Conservation (phyloP, 2,797 vertebrate genomes). For the Cryptoblepharus egeriae region DNA sequence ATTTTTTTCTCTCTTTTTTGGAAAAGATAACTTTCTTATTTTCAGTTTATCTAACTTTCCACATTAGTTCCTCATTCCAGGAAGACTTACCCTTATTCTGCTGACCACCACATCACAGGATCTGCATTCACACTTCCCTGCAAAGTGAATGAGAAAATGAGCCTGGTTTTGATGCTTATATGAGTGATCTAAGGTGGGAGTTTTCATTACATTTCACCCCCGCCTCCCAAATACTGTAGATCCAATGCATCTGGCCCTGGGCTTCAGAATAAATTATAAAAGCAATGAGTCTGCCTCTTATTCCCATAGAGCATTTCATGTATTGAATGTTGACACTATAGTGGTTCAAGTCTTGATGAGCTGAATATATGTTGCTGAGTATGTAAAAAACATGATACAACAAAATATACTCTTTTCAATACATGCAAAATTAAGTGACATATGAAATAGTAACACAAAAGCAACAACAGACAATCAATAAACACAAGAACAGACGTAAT, state of each 20-base stretch:
- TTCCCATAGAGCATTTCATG: conserved; percentile 9
- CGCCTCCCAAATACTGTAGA: conserved; percentile 22
- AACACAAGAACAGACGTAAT: not conserved
- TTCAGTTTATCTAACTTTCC: conserved; percentile 11
- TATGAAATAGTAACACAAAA: not conserved
- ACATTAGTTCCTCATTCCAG: conserved; percentile 33
- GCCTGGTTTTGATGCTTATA: conserved; percentile 27
- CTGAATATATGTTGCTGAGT: not conserved
- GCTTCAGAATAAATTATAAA: conserved; percentile 20
- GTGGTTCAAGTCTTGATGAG: not conserved
- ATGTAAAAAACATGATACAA: not conserved
- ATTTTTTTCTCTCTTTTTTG: not conserved
- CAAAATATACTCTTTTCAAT: not conserved
- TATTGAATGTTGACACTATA: conserved; percentile 20
- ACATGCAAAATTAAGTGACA: not conserved
- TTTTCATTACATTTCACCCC: not conserved
- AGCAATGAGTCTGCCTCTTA: not conserved
- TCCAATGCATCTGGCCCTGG: not conserved
- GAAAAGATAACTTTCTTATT: not conserved
- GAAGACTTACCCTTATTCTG: conserved; percentile 46
- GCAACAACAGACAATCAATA: not conserved
- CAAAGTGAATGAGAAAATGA: conserved; percentile 50
- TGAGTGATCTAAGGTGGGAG: conserved; percentile 10
- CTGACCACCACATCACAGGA: conserved; percentile 42
- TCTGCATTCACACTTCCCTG: conserved; percentile 45